phyloP scores from a whole-genome alignment of 1,140 invertebrate genomes.

The Cecropterus lyciades region DNA sequence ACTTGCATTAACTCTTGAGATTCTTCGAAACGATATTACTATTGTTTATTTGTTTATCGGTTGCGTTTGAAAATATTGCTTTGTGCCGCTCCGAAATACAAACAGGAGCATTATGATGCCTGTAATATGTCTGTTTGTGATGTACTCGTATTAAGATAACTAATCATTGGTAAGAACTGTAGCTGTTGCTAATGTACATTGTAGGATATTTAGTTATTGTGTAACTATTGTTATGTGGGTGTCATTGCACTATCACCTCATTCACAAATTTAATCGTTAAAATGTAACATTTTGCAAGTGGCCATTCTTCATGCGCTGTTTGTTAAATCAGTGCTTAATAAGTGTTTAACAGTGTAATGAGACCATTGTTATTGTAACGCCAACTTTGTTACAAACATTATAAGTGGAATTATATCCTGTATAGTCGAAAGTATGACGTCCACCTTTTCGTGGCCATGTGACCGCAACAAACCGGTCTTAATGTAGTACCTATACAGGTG shows the following conservation, averaged over 20 bases:
- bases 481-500: constrained; percentile 64
- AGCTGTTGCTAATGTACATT: background rate
- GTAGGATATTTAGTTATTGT: background rate
- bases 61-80: constrained; percentile 27
- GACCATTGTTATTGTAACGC: constrained; percentile 6
- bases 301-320: constrained; percentile 9
- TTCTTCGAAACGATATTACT: constrained; percentile 41
- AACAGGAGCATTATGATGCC: constrained; percentile 8
- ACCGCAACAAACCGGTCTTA: constrained; percentile 63
- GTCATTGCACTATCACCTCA: background rate
- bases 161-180: background rate
- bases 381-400: constrained; percentile 9
- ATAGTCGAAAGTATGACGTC: constrained; percentile 56
- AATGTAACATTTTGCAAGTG: constrained; percentile 21
- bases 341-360: background rate
- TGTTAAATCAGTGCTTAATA: background rate
- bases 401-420: constrained; percentile 13
- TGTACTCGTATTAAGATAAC: constrained; percentile 19
- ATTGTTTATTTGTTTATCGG: constrained; percentile 35
- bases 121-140: constrained; percentile 9
- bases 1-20: constrained; percentile 36
- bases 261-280: constrained; percentile 9
- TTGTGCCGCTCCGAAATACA: constrained; percentile 23
- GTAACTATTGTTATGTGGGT: constrained; percentile 9
- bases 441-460: constrained; percentile 60